Evolutionary conservation across 2,888 invertebrate genomes (phyloP), one percentile per base, ranked within the genome.

Genomic region (Lepidocyrtinus sp.): DNA sequence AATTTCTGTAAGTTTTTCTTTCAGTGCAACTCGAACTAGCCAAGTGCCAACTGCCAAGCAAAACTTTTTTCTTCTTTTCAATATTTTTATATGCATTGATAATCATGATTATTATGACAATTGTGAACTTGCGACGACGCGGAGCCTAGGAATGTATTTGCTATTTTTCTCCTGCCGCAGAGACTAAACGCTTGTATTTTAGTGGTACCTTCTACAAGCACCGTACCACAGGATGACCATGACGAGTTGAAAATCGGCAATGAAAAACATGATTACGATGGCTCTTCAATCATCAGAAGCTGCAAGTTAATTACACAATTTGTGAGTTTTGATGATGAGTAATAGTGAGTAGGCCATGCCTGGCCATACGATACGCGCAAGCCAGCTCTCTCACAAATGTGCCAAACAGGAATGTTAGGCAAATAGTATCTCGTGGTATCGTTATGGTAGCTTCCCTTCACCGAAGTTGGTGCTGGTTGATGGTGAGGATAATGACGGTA

Each of bases 251-350:
- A 72, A 77, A 77, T 72, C 67, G 67, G 72, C 72, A 71, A 67
- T 72, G 77, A 72, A 68, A 46, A 67, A 73, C 61, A 72, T 71
- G 67, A 65, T 70, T 55, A 71, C 59, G 59, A 72, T 72, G 78
- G 62, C 63, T 71, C 67, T 71, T 71, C 65, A 73, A 78, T 78
- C 78, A 68, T 62, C 71, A 77, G 71, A 72, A 77, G 71, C 71
- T 77, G 19, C 71, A 64, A 71, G 71, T 71, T 77, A 77, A 77
- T 77, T 77, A 77, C 77, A 77, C 76, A 77, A 77, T 77, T 77
- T 77, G 71, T 21, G 45, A 59, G 71, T 55, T n/a, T 19, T 77
- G 70, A 61, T 70, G 71, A 62, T 45, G 62, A 62, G 71, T 62
- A 62, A 46, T 26, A 71, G 36, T 12, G 70, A 27, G 76, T 25